Evolutionary conservation across 2,113 vertebrate genomes (phyloP).

Genomic region (Conger conger): DNA sequence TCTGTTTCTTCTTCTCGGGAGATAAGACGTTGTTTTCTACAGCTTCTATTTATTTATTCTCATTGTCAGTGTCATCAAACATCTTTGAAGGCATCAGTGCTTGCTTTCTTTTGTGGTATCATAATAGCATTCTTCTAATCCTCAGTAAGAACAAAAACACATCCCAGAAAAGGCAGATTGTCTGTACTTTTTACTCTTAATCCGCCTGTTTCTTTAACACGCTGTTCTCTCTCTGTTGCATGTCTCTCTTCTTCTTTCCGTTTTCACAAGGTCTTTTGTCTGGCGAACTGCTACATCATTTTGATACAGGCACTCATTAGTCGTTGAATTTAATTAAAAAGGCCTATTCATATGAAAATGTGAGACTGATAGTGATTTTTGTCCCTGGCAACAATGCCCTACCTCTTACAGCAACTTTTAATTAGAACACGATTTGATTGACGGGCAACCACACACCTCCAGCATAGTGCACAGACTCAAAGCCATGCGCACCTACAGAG

Average conservation of each 20-base stretch:
- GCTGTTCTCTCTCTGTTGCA: conserved; percentile 43
- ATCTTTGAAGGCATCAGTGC: conserved; percentile 65
- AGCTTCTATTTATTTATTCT: conserved; percentile 54
- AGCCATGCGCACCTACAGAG: conserved; percentile 14
- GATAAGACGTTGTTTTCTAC: conserved; percentile 45
- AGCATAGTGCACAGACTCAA: neutral
- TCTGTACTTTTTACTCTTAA: conserved; percentile 63
- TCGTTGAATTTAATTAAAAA: conserved; percentile 91
- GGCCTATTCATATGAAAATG: conserved; percentile 96
- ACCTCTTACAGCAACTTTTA: conserved; percentile 90
- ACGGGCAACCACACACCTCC: conserved; percentile 56
- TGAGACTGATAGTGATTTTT: conserved; percentile 84
- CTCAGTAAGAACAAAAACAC: conserved; percentile 64
- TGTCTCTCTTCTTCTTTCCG: conserved; percentile 31
- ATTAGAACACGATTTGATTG: conserved; percentile 81
- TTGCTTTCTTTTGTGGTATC: conserved; percentile 70
- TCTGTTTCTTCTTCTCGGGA: conserved; percentile 60
- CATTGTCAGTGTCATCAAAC: conserved; percentile 51
- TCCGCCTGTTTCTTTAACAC: conserved; percentile 66
- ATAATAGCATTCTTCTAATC: conserved; percentile 69
- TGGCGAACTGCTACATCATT: conserved; percentile 75
- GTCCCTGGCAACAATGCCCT: conserved; percentile 81
- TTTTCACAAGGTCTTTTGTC: conserved; percentile 70
- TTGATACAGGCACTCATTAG: conserved; percentile 79
- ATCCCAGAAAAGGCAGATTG: conserved; percentile 75